phyloP scores from a whole-genome alignment of 2,888 invertebrate genomes.

The Actias luna region DNA sequence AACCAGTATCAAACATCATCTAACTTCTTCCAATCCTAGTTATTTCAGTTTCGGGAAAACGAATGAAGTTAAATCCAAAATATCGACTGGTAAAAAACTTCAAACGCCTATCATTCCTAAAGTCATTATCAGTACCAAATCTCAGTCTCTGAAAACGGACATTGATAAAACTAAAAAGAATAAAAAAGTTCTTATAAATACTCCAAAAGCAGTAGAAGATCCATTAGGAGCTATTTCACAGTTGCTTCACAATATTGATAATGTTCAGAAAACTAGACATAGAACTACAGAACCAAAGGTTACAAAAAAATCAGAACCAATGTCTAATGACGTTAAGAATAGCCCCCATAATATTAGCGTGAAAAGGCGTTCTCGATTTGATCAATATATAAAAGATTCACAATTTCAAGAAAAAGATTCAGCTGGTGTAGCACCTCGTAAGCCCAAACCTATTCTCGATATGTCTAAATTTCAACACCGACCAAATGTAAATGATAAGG shows the following conservation, averaged over 20 bases:
- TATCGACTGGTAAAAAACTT: conserved; percentile 27
- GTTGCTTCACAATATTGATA: conserved; percentile 64
- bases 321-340: conserved; percentile 35
- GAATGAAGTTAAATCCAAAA: conserved; percentile 23
- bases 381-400: conserved; percentile 39
- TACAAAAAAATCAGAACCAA: conserved; percentile 42
- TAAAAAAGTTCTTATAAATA: conserved; percentile 33
- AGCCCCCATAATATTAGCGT: conserved; percentile 32
- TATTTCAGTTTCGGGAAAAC: conserved; percentile 50
- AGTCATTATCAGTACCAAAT: conserved; percentile 59
- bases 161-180: conserved; percentile 44
- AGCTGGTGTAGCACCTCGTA: conserved; percentile 28
- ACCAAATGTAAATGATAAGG: conserved; percentile 36
- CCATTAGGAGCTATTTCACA: conserved; percentile 70
- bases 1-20: conserved; percentile 58
- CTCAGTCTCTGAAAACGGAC: conserved; percentile 38
- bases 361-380: conserved; percentile 44
- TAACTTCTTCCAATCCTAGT: conserved; percentile 51
- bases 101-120: conserved; percentile 49
- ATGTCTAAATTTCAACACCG: conserved; percentile 31
- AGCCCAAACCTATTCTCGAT: conserved; percentile 29
- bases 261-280: conserved; percentile 55
- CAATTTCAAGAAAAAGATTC: conserved; percentile 29
- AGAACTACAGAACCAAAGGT: conserved; percentile 43
- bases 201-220: conserved; percentile 47